A percentile compares a stretch with the other conserved stretches of the same genome.
These are phyloP conservation scores for Trachelus iudaicus DNA, from an alignment of 2,888 invertebrate genomes.

Conservation along the genomic window DNA sequence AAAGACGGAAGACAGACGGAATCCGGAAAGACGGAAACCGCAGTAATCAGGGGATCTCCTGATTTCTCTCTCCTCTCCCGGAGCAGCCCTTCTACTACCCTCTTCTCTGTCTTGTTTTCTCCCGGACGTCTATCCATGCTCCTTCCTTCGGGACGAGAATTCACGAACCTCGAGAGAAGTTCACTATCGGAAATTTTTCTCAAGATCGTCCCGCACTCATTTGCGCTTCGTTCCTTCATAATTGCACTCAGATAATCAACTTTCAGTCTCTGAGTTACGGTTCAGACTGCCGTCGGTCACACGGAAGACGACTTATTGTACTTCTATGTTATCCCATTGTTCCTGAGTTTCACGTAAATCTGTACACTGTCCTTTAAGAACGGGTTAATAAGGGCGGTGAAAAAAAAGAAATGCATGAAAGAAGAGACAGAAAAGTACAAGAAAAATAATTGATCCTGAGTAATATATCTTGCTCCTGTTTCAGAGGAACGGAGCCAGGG, in stretches of 20 bases:
- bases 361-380: not conserved
- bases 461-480: not conserved
- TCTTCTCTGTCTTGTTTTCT: constrained; percentile 33
- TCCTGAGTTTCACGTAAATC: not conserved
- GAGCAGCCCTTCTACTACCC: not conserved
- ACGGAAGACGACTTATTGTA: not conserved
- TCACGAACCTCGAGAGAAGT: not conserved
- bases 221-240: not conserved
- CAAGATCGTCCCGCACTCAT: not conserved
- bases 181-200: not conserved
- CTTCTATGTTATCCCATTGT: not conserved
- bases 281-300: not conserved
- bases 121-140: constrained; percentile 9
- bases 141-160: constrained; percentile 9
- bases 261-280: not conserved
- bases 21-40: constrained; percentile 55
- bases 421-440: constrained; percentile 9
- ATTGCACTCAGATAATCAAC: not conserved
- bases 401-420: constrained; percentile 1
- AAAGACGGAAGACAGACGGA: constrained; percentile 46
- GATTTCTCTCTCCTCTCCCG: constrained; percentile 32
- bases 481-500: constrained; percentile 9
- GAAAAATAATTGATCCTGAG: not conserved
- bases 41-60: constrained; percentile 58
- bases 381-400: not conserved